A percentile compares a stretch with the other conserved stretches of the same genome.
These are phyloP conservation scores for fruit fly (Drosophila melanogaster) DNA, from an alignment of 1,140 invertebrate genomes.

Conservation along the genomic window DNA sequence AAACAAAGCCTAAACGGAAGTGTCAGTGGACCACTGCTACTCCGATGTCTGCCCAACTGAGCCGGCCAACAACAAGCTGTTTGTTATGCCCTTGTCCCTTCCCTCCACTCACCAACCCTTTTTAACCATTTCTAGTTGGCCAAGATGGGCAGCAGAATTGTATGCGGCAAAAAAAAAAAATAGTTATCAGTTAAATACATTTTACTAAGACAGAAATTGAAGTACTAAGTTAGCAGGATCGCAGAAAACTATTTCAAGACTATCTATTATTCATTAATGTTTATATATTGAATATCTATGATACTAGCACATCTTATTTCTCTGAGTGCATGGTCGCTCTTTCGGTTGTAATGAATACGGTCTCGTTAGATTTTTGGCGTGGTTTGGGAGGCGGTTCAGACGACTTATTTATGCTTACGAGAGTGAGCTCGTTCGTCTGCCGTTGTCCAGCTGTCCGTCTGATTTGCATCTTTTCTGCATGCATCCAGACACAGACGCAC, in stretches of 20 bases:
- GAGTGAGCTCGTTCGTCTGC: conserved; percentile 49
- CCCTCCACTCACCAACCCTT: conserved; percentile 7
- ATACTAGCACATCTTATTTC: not conserved
- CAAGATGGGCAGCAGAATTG: conserved; percentile 21
- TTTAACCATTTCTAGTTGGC: conserved; percentile 24
- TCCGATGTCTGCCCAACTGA: conserved; percentile 71
- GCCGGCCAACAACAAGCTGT: conserved; percentile 64
- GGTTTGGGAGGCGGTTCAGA: conserved; percentile 39
- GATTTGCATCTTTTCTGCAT: conserved; percentile 80
- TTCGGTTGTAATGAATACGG: conserved; percentile 64
- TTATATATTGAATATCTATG: not conserved
- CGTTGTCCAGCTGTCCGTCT: conserved; percentile 62
- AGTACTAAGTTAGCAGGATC: too few species aligned
- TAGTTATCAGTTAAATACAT: not conserved
- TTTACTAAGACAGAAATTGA: too few species aligned
- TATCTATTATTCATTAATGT: too few species aligned
- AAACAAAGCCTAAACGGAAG: conserved; percentile 76
- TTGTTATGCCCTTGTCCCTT: conserved; percentile 63
- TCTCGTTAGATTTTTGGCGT: conserved; percentile 59
- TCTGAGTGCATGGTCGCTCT: conserved; percentile 10
- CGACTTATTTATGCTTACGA: conserved; percentile 76
- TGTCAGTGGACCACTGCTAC: conserved; percentile 70
- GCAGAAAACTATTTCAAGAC: not conserved
- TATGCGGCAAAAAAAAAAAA: not conserved
- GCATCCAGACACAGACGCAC: conserved; percentile 32